These are phyloP conservation scores for Gymnoscopelus braueri DNA, from an alignment of 2,797 vertebrate species.

Conservation along the genomic window DNA sequence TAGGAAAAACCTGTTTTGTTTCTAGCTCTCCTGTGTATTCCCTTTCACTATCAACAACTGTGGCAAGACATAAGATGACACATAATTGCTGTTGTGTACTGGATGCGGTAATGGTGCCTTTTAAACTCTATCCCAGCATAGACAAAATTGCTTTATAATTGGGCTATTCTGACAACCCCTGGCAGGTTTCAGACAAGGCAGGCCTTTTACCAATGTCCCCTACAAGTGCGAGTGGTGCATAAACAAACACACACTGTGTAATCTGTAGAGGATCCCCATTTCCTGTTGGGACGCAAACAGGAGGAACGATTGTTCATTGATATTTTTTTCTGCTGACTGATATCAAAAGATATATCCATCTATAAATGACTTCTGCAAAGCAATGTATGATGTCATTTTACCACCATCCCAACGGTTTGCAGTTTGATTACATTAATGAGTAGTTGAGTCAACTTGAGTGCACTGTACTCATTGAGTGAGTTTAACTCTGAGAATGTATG, in stretches of 20 bases:
- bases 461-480: too few species aligned
- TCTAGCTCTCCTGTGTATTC: constrained; percentile 44
- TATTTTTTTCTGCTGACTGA: neutral
- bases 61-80: constrained; percentile 68
- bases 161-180: constrained; percentile 62
- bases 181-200: constrained; percentile 19
- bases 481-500: too few species aligned
- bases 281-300: neutral
- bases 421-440: too few species aligned
- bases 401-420: too few species aligned
- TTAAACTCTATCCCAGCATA: constrained; percentile 59
- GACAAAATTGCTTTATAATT: constrained; percentile 78
- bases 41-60: constrained; percentile 62
- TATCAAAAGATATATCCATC: neutral
- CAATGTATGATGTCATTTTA: too few species aligned
- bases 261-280: constrained; percentile 3
- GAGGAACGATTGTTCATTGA: neutral
- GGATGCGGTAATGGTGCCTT: constrained; percentile 73
- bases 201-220: constrained; percentile 16
- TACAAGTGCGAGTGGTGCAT: constrained; percentile 29
- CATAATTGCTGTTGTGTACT: constrained; percentile 75
- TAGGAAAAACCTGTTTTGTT: constrained; percentile 28
- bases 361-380: too few species aligned
- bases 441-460: too few species aligned
- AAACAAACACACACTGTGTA: constrained; percentile 21